phyloP scores from a whole-genome alignment of 35 echinoderm and acorn worm species.

The Ophiothrix spiculata region DNA sequence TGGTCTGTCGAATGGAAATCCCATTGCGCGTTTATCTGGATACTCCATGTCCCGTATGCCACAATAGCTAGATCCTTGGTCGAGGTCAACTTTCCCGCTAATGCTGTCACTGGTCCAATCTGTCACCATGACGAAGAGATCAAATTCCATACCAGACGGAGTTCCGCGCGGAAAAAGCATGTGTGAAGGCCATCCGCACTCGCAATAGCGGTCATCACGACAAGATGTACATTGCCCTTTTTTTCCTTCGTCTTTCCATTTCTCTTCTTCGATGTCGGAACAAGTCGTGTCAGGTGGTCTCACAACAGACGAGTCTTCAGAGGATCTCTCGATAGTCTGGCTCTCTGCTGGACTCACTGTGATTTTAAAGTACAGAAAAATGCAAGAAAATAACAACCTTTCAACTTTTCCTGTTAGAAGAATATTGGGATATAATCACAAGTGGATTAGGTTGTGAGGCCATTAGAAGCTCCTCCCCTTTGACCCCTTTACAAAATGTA shows the following conservation, averaged over 20 bases:
- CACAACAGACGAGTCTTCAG: constrained; percentile 36
- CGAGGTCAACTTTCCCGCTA: constrained; percentile 29
- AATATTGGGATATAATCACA: too few relatives aligned
- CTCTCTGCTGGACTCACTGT: too few relatives aligned
- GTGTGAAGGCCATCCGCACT: constrained; percentile 64
- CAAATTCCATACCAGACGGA: constrained; percentile 34
- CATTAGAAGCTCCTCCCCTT: too few relatives aligned
- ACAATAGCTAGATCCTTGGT: constrained; percentile 68
- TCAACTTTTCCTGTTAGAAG: too few relatives aligned
- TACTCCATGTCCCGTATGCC: constrained; percentile 40
- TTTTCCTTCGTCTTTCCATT: neutral
- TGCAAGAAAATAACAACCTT: too few relatives aligned
- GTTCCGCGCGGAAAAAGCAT: constrained; percentile 61
- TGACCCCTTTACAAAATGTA: too few relatives aligned
- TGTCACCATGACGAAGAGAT: constrained; percentile 62
- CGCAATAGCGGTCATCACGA: constrained; percentile 49
- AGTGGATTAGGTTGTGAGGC: too few relatives aligned
- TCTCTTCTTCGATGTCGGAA: constrained; percentile 1
- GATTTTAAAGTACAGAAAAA: too few relatives aligned
- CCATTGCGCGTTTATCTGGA: constrained; percentile 62
- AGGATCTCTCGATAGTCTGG: constrained; percentile 31
- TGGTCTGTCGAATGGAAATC: constrained; percentile 77
- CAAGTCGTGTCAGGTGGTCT: constrained; percentile 19
- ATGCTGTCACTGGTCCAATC: constrained; percentile 44
- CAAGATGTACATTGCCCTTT: constrained; percentile 21